Percentiles rank a stretch among this genome's conserved stretches.
Evolutionary conservation across 2,888 invertebrate species (phyloP).

Genomic region (Trichacis sp.): DNA sequence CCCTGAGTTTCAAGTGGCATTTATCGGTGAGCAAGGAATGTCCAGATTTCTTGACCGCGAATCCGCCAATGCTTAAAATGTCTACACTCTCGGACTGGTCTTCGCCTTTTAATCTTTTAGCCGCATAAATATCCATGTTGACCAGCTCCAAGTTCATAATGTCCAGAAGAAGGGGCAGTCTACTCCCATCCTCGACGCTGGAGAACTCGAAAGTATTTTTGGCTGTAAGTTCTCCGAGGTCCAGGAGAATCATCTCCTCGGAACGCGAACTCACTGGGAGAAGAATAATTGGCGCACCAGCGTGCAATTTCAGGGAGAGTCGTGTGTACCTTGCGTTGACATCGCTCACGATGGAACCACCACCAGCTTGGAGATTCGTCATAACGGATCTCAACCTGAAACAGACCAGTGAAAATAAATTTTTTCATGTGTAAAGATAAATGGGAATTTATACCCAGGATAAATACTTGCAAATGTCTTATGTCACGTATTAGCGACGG

Average conservation of each 20-base stretch:
- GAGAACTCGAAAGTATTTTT: constrained; percentile 81
- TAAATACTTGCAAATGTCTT: too few species aligned
- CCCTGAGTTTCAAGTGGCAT: constrained; percentile 82
- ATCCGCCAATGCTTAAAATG: constrained; percentile 69
- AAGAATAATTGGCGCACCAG: constrained; percentile 85
- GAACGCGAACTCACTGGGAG: constrained; percentile 87
- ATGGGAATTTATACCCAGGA: too few species aligned
- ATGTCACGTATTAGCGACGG: too few species aligned
- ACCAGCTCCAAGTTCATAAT: constrained; percentile 80
- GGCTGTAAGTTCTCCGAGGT: constrained; percentile 83
- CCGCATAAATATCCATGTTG: constrained; percentile 83
- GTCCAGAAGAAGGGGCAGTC: constrained; percentile 72
- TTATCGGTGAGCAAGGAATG: constrained; percentile 84
- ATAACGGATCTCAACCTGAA: constrained; percentile 85
- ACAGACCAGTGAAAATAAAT: too few species aligned
- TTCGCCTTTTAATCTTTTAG: constrained; percentile 65
- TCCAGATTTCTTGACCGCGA: constrained; percentile 72
- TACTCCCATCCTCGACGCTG: constrained; percentile 72
- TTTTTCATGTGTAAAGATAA: too few species aligned
- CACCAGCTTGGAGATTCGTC: constrained; percentile 75
- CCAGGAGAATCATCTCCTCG: constrained; percentile 82
- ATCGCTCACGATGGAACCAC: constrained; percentile 71
- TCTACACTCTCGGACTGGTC: constrained; percentile 47
- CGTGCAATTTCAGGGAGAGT: constrained; percentile 75
- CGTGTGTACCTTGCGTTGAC: constrained; percentile 69